phyloP scores from a whole-genome alignment of 2,797 vertebrate species.

The Siniperca undulata region DNA sequence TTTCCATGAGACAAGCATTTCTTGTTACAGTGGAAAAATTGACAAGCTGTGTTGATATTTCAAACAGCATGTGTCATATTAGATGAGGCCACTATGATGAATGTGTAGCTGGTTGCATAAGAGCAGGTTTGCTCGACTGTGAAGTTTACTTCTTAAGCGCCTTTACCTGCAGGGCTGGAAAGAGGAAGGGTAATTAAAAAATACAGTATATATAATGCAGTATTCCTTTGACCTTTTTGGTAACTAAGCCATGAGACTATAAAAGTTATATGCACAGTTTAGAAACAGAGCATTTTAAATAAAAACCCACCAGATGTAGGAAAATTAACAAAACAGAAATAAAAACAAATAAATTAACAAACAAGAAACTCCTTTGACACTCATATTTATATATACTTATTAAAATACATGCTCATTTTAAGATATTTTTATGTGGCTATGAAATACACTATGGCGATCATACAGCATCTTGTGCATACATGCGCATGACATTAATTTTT shows the following conservation, averaged over 20 bases:
- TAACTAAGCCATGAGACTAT: background rate
- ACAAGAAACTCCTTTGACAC: background rate
- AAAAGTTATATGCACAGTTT: background rate
- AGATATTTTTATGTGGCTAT: background rate
- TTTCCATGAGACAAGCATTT: constrained; percentile 69
- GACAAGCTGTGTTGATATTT: constrained; percentile 79
- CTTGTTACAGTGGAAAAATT: constrained; percentile 77
- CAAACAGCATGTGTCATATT: constrained; percentile 84
- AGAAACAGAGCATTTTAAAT: background rate
- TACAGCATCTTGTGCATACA: background rate
- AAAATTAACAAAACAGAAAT: background rate
- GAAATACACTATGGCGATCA: background rate
- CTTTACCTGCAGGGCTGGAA: constrained; percentile 9
- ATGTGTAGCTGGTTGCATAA: constrained; percentile 35
- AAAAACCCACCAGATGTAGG: background rate
- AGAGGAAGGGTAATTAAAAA: background rate
- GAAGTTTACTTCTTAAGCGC: constrained; percentile 47
- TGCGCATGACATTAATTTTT: too few species aligned
- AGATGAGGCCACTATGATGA: constrained; percentile 51
- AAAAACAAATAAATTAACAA: too few species aligned
- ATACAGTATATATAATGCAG: background rate
- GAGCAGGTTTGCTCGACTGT: constrained; percentile 33
- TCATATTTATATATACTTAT: background rate
- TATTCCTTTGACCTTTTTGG: background rate
- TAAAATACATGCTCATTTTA: too few species aligned